Conservation (phyloP, 2,113 vertebrate genomes). For the Morone chrysops region DNA sequence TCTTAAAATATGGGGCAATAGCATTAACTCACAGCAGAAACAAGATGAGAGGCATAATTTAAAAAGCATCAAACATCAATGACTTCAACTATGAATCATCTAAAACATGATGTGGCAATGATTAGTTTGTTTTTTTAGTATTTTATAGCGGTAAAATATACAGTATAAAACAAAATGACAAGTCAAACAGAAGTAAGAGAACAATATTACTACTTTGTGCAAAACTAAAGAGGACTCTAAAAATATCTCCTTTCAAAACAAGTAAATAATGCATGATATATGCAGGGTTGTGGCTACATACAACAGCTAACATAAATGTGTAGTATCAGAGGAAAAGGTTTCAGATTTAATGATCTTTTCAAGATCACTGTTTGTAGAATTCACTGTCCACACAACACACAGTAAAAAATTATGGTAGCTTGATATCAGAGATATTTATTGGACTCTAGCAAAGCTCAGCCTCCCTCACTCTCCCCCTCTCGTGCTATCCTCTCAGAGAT, state of each 20-base stretch:
- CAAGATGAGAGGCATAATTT: slow-evolving; percentile 27
- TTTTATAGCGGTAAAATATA: slow-evolving; percentile 19
- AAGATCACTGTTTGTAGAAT: slow-evolving; percentile 3
- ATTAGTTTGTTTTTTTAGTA: not conserved
- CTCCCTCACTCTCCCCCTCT: not conserved
- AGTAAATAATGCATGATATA: slow-evolving; percentile 17
- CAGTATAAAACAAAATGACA: not conserved
- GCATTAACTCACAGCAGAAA: slow-evolving; percentile 30
- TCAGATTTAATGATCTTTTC: not conserved
- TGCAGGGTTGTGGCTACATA: not conserved
- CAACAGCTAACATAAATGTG: not conserved
- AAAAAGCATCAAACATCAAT: slow-evolving; percentile 9
- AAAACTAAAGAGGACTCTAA: not conserved
- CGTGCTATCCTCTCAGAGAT: slow-evolving; percentile 37
- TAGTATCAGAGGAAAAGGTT: not conserved
- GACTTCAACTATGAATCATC: slow-evolving; percentile 36
- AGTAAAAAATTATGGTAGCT: slow-evolving; percentile 9
- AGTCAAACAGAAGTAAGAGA: not conserved
- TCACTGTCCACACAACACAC: not conserved
- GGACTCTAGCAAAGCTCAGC: not conserved
- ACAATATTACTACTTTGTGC: not conserved
- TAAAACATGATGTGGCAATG: slow-evolving; percentile 17
- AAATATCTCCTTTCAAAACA: slow-evolving; percentile 2
- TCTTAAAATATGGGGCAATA: slow-evolving; percentile 26
- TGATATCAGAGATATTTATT: slow-evolving; percentile 28